Evolutionary conservation across 2,797 vertebrate genomes (phyloP).

Genomic region (Gymnothorax javanicus): DNA sequence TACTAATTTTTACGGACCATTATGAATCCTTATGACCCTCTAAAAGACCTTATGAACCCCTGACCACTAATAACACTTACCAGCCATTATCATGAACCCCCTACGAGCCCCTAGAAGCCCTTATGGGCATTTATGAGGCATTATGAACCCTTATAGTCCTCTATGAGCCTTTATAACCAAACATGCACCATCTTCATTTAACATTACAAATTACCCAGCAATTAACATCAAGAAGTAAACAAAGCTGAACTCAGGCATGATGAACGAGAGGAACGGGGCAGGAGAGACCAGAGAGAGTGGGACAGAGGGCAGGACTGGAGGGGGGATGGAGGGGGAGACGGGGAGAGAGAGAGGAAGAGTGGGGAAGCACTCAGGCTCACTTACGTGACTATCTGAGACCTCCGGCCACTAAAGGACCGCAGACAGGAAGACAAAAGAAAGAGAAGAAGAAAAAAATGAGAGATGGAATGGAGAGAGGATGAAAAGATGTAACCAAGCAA

Average conservation of each 20-base stretch:
- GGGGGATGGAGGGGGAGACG: not conserved
- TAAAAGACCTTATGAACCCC: too few species aligned
- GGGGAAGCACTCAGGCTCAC: conserved; percentile 3
- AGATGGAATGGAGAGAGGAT: conserved; percentile 17
- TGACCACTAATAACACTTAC: too few species aligned
- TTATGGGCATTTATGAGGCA: too few species aligned
- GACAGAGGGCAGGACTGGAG: not conserved
- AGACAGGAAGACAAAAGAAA: conserved; percentile 7
- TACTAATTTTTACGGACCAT: not conserved
- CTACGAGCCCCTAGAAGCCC: too few species aligned
- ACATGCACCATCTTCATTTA: too few species aligned
- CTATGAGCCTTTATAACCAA: not conserved
- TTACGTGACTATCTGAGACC: conserved; percentile 39
- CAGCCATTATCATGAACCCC: too few species aligned
- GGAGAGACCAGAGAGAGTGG: not conserved
- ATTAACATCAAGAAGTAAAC: not conserved
- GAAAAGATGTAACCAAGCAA: conserved; percentile 21
- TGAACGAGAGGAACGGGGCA: not conserved
- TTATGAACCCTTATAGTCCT: not conserved
- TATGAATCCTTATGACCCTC: too few species aligned
- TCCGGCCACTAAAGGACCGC: conserved; percentile 31
- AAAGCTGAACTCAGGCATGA: not conserved
- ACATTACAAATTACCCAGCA: not conserved
- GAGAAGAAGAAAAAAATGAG: conserved; percentile 13
- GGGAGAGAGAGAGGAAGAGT: not conserved